These are phyloP conservation scores for Turdus rufiventris DNA, from an alignment of 2,113 vertebrate species.

Conservation along the genomic window DNA sequence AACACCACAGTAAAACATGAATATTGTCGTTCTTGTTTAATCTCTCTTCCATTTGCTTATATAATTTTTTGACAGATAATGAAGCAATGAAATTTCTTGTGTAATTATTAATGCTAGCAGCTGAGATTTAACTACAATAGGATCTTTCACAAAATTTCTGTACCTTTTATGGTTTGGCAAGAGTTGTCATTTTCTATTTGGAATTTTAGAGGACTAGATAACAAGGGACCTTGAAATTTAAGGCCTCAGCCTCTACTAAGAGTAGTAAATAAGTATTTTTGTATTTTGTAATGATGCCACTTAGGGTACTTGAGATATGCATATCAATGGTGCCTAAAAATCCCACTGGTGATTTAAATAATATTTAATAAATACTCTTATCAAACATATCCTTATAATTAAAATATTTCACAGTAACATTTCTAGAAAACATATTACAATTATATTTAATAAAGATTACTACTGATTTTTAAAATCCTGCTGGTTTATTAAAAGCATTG, in stretches of 20 bases:
- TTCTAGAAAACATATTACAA: background rate
- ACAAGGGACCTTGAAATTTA: background rate
- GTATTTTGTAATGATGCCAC: background rate
- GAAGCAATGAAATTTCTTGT: background rate
- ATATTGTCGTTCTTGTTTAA: background rate
- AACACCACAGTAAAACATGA: background rate
- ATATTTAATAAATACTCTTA: background rate
- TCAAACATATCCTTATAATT: background rate
- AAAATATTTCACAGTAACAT: background rate
- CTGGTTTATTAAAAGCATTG: background rate
- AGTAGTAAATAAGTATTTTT: background rate
- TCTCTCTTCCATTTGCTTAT: background rate
- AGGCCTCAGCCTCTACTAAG: background rate
- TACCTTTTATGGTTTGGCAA: background rate
- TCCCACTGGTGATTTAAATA: background rate
- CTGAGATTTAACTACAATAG: background rate
- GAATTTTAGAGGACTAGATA: background rate
- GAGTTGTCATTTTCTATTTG: background rate
- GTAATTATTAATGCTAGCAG: background rate
- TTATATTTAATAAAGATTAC: background rate
- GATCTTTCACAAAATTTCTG: background rate
- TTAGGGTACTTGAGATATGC: background rate
- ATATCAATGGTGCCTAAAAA: background rate
- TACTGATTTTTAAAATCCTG: fast-evolving
- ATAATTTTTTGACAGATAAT: background rate